phyloP scores from a whole-genome alignment of 1,140 invertebrate species.

The Littorina saxatilis region DNA sequence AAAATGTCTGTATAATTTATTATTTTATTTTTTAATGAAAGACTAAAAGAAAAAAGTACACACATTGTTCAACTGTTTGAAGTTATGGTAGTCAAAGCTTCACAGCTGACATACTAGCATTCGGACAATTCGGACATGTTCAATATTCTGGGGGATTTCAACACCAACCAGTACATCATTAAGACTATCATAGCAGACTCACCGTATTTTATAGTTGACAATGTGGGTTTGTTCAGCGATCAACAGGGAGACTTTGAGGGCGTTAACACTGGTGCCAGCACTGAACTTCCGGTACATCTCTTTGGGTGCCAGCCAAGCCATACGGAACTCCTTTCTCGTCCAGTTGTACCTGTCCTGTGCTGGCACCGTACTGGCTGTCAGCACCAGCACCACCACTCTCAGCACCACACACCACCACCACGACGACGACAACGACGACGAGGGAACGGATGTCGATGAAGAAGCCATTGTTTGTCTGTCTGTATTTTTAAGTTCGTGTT shows the following conservation, averaged over 20 bases:
- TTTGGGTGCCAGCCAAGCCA: conserved; percentile 63
- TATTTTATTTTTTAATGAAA: too few relatives aligned
- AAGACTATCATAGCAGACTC: too few relatives aligned
- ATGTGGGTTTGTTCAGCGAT: conserved; percentile 10
- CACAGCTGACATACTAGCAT: too few relatives aligned
- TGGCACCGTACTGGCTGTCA: too few relatives aligned
- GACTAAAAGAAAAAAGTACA: too few relatives aligned
- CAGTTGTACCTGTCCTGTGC: neutral
- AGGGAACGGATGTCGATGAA: neutral
- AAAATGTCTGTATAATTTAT: too few relatives aligned
- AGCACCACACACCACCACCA: neutral
- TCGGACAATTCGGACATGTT: too few relatives aligned
- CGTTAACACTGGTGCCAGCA: conserved; percentile 55
- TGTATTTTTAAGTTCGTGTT: too few relatives aligned
- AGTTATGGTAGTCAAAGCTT: too few relatives aligned
- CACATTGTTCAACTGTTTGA: too few relatives aligned
- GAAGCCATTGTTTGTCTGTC: neutral
- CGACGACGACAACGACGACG: neutral
- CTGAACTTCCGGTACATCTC: conserved; percentile 51
- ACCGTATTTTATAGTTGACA: neutral
- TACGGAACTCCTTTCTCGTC: conserved; percentile 49
- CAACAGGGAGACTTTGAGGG: conserved; percentile 50
- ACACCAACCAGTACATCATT: too few relatives aligned
- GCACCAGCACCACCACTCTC: neutral
- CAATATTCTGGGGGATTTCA: too few relatives aligned